Base-by-base conservation (phyloP, 2,888 invertebrate species). In the Ormyrus rosae region DNA sequence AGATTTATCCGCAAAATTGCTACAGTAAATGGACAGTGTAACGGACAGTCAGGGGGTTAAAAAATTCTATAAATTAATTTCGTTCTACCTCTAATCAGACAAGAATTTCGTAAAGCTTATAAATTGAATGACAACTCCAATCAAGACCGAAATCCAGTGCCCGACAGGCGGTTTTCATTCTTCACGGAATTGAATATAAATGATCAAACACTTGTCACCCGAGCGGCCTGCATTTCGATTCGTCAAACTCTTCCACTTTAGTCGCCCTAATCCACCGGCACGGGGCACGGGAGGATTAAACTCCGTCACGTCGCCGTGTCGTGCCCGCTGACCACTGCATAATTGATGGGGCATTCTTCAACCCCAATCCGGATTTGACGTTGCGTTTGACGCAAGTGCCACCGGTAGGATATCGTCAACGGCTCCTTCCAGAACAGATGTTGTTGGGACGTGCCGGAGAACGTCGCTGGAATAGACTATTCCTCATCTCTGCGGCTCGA, bases 301-400 rank as follows among this genome's bases (percentile, higher is more conserved):
- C 64, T 69, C 72, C 61, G 51, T 63, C 69, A 69, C 73, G 68
- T 80, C 80, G 74, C 65, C 55, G 50, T 70, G 76, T 68, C 69
- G 80, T 53, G 53, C 56, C 73, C 51, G 71, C 78, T 70, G 81
- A 81, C 82, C 72, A 58, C 64, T 78, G 78, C 83, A 84, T 85
- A 86, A 87, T 85, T 83, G 83, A 86, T 85, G 82, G 84, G 81
- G 78, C 83, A 85, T 84, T 83, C 86, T 86, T 85, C 83, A 69
- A 77, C 78, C 61, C 51, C 46, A 56, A 65, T 65, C 64, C 73
- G 56, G 65, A 50, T 73, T 73, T 65, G 73, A 73, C 64, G 64
- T 19, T 6, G 19, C 74, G 4, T 5, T 19, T n/a, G 56, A 5
- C 68, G 56, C 45, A 46, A 19, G 1, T 19, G 19, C 19, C 19